phyloP scores from a whole-genome alignment of 1,140 invertebrate genomes.

The Drosophila virilis region DNA sequence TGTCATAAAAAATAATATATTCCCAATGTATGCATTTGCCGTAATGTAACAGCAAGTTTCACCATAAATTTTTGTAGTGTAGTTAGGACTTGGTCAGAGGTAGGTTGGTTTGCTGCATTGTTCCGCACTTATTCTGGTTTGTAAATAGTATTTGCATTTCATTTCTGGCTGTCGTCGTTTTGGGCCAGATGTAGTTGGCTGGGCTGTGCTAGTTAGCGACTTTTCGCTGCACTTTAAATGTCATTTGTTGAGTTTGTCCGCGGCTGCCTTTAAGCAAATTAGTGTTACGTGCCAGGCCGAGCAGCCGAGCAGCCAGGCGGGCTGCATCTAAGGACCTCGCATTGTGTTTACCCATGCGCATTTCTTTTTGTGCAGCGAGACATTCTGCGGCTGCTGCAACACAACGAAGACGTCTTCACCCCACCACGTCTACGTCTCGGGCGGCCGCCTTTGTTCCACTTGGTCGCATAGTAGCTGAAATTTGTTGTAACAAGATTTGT shows the following conservation, averaged over 20 bases:
- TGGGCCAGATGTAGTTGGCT: conserved; percentile 1
- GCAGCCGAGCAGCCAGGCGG: conserved; percentile 19
- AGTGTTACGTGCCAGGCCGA: conserved; percentile 48
- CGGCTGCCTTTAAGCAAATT: conserved; percentile 77
- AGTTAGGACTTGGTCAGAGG: background rate
- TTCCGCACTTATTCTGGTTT: conserved; percentile 72
- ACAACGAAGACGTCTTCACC: background rate
- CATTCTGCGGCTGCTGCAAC: conserved; percentile 27
- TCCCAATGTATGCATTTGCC: background rate
- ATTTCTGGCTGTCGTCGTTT: conserved; percentile 54
- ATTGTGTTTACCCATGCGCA: conserved; percentile 77
- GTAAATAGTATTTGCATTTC: conserved; percentile 81
- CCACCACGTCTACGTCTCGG: conserved; percentile 34
- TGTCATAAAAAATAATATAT: too few species aligned
- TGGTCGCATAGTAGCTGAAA: conserved; percentile 73
- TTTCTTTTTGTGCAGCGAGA: conserved; percentile 68
- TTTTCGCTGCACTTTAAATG: conserved; percentile 82
- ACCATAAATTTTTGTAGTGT: conserved; percentile 3
- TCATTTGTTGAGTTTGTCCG: conserved; percentile 74
- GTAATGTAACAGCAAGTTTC: background rate
- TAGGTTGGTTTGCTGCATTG: conserved; percentile 44
- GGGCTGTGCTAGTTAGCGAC: conserved; percentile 73
- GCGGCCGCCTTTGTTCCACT: conserved; percentile 68
- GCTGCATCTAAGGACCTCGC: conserved; percentile 40
- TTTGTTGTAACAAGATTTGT: conserved; percentile 77